Conservation (phyloP, 2,797 vertebrate genomes). For the Rhincodon typus region DNA sequence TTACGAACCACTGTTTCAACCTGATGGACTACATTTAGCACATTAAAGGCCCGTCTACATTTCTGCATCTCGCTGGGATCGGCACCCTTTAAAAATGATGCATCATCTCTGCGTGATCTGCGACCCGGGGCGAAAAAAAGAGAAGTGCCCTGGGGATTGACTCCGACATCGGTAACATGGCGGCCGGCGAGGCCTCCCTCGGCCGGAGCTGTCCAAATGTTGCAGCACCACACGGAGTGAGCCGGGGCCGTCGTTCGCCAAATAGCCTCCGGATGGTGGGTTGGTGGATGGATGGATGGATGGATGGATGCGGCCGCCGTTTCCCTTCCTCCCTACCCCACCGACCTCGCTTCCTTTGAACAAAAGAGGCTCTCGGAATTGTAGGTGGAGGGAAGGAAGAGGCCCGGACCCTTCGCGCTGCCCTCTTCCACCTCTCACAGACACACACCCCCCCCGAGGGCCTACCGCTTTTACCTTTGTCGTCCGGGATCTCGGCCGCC, state of each 20-base stretch:
- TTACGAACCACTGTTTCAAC: not conserved
- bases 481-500: not conserved
- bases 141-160: not conserved
- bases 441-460: not conserved
- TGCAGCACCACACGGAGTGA: slow-evolving; percentile 16
- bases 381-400: not conserved
- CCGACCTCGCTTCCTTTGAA: not conserved
- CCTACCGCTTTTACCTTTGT: not conserved
- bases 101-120: not conserved
- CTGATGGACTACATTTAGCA: not conserved
- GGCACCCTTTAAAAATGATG: not conserved
- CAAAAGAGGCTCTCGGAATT: not conserved
- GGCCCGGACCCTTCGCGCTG: not conserved
- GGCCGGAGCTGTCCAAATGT: slow-evolving; percentile 32
- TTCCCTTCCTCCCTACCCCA: not conserved
- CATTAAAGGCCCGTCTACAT: too few relatives aligned
- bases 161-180: slow-evolving; percentile 52
- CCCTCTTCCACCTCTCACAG: not conserved
- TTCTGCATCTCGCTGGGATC: not conserved
- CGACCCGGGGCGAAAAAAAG: not conserved
- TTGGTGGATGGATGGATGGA: not conserved
- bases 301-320: slow-evolving; percentile 21
- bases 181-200: slow-evolving; percentile 78
- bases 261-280: too few relatives aligned
- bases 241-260: too few relatives aligned